phyloP scores from a whole-genome alignment of 1,140 invertebrate species.

The Temnothorax nylanderi region DNA sequence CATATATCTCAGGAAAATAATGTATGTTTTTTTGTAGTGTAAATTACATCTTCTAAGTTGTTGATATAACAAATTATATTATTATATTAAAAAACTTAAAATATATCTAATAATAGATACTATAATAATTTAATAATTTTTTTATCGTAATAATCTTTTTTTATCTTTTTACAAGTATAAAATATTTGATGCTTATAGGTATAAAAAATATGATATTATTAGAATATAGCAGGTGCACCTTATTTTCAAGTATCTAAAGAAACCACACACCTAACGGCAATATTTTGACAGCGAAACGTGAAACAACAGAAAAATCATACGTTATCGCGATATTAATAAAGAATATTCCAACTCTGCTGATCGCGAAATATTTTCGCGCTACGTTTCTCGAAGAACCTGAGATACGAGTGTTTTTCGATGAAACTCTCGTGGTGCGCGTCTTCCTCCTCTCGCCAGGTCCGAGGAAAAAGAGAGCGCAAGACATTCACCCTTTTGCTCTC shows the following conservation, averaged over 20 bases:
- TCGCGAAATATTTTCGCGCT: constrained; percentile 44
- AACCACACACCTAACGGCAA: background rate
- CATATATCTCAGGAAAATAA: background rate
- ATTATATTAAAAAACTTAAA: background rate
- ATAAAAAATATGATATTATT: background rate
- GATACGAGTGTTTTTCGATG: constrained; percentile 40
- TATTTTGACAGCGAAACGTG: constrained; percentile 11
- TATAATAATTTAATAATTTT: background rate
- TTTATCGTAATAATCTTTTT: background rate
- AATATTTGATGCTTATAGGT: background rate
- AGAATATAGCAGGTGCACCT: background rate
- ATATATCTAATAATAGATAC: background rate
- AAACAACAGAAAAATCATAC: constrained; percentile 20
- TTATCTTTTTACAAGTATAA: background rate
- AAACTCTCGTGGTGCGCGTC: constrained; percentile 56
- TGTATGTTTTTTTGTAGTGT: background rate
- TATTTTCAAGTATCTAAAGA: background rate
- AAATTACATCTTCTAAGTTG: background rate
- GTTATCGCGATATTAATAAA: constrained; percentile 21
- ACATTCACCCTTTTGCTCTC: constrained; percentile 22
- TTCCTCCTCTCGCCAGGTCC: constrained; percentile 34
- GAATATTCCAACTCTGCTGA: constrained; percentile 35
- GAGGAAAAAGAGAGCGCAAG: constrained; percentile 65
- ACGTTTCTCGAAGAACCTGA: constrained; percentile 4
- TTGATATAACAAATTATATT: background rate